Evolutionary conservation across 2,797 vertebrate species (phyloP).

Genomic region (Gorsachius magnificus): DNA sequence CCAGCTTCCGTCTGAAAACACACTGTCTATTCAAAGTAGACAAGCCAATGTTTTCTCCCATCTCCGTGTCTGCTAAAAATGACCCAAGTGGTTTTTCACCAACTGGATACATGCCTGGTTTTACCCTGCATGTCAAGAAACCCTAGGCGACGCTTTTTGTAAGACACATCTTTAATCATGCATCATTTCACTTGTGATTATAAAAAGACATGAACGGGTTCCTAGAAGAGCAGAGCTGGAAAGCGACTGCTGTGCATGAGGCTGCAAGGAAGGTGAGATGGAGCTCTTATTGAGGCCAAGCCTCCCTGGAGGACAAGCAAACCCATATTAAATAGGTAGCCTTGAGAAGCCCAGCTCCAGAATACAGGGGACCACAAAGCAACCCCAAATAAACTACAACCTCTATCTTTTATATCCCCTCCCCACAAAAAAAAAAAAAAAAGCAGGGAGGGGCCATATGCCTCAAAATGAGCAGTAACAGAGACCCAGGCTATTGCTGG

Average conservation of each 20-base stretch:
- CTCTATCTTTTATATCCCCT: neutral
- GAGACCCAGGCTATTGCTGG: neutral
- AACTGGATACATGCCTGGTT: neutral
- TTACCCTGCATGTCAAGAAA: neutral
- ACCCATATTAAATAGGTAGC: neutral
- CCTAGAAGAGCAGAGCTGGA: neutral
- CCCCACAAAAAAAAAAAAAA: neutral
- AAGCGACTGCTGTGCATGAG: neutral
- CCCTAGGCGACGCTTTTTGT: neutral
- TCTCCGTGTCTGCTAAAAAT: neutral
- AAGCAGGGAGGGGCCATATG: rapidly evolving
- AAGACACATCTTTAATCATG: neutral
- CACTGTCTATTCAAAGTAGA: neutral
- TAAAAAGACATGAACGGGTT: neutral
- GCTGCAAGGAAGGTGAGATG: neutral
- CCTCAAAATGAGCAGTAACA: neutral
- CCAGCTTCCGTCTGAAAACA: neutral
- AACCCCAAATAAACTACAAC: neutral
- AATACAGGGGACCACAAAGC: neutral
- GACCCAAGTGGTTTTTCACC: neutral
- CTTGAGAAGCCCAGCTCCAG: neutral
- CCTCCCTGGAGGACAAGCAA: neutral
- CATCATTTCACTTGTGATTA: neutral
- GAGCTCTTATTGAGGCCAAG: neutral
- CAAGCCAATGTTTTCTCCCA: neutral